Evolutionary conservation across 1,140 invertebrate genomes (phyloP), one percentile per base, ranked within the genome.

Genomic region (Druon quercuslanigerum): DNA sequence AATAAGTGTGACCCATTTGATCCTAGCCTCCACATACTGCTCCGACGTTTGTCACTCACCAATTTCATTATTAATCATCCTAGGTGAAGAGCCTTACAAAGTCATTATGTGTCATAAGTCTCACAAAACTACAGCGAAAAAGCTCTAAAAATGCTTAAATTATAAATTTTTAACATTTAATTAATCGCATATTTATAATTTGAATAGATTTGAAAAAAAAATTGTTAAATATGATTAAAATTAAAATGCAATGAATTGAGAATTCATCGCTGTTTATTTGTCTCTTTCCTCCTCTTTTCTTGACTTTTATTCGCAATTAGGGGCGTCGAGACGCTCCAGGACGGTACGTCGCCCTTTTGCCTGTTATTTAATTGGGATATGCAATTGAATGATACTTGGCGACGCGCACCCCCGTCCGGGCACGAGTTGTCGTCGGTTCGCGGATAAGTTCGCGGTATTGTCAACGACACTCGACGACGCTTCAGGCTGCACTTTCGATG

Each of bases 301-400:
- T 60, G 13, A 60, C 57, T 82, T 89, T 87, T 81, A 86, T 87
- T 88, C 84, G 89, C 90, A 91, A 91, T 91, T 91, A 91, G 87
- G 87, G 87, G 85, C 84, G 85, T 85, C 87, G 87, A 81, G 84
- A 87, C 83, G 87, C 86, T 89, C 84, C 86, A 84, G 86, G 87
- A 90, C 86, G 90, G 89, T 88, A 90, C 87, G 89, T 91, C 90
- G 90, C 90, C 90, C 90, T 91, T 91, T 91, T 91, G 90, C 89
- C 88, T 90, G 89, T 91, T 91, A 91, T 91, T 91, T 91, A 91
- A 91, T 91, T 91, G 90, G 90, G 89, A 91, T 89, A 87, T 88
- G 88, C 90, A 91, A 91, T 90, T 91, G 89, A 90, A 90, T 90
- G 89, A 91, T 89, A 91, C 89, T 90, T 86, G 83, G 83, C 81